phyloP scores from a whole-genome alignment of 2,888 invertebrate species.

The Ceramica pisi region DNA sequence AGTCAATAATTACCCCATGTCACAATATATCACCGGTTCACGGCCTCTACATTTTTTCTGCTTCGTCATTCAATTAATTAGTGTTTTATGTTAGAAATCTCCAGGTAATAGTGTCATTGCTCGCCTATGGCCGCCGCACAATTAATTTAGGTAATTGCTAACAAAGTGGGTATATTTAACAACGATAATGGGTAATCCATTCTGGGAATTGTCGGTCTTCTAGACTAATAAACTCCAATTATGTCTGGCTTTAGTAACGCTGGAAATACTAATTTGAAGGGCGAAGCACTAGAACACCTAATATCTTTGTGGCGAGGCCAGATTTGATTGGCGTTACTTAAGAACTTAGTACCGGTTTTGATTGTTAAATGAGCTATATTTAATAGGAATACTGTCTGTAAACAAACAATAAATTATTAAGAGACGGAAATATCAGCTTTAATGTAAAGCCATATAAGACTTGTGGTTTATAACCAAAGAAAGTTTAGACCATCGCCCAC shows the following conservation, averaged over 20 bases:
- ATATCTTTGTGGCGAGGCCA: slow-evolving; percentile 3
- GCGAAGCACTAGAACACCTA: slow-evolving; percentile 14
- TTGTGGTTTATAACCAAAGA: slow-evolving; percentile 45
- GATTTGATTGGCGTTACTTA: slow-evolving; percentile 26
- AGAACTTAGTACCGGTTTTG: background rate
- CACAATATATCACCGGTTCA: slow-evolving; percentile 48
- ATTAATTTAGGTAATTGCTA: slow-evolving; percentile 63
- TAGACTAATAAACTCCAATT: slow-evolving; percentile 43
- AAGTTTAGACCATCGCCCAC: slow-evolving; percentile 55
- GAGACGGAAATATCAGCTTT: slow-evolving; percentile 28
- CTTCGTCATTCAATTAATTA: slow-evolving; percentile 62
- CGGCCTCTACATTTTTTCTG: slow-evolving; percentile 39
- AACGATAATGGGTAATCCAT: slow-evolving; percentile 46
- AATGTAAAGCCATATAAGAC: slow-evolving; percentile 39
- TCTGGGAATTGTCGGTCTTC: slow-evolving; percentile 38
- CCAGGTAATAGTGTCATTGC: slow-evolving; percentile 58
- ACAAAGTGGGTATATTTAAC: slow-evolving; percentile 53
- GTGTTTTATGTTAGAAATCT: slow-evolving; percentile 42
- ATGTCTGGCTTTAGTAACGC: slow-evolving; percentile 35
- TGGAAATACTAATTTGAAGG: slow-evolving; percentile 25
- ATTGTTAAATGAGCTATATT: background rate
- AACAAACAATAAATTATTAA: slow-evolving; percentile 11
- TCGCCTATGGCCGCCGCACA: slow-evolving; percentile 29
- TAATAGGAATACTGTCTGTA: slow-evolving; percentile 1
- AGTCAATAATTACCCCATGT: slow-evolving; percentile 21